These are phyloP conservation scores for Mythimna impura DNA, from an alignment of 2,888 invertebrate species.

Conservation along the genomic window DNA sequence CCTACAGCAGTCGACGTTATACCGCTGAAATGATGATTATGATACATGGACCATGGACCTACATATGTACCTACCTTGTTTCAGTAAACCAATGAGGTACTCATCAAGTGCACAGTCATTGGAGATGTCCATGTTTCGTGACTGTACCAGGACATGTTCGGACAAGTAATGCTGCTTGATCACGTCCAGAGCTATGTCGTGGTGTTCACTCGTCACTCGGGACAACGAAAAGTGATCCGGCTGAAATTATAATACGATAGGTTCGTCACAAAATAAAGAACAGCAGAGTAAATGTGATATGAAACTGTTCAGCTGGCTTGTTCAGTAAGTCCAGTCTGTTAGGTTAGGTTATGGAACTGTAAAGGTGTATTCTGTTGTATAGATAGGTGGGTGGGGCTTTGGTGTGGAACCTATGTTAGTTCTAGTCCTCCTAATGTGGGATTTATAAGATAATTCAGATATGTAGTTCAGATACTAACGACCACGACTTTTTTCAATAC, in stretches of 20 bases:
- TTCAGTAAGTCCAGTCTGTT: too few species aligned
- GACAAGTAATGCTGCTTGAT: slow-evolving; percentile 79
- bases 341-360: too few species aligned
- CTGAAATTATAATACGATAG: slow-evolving; percentile 63
- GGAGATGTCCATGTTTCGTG: slow-evolving; percentile 76
- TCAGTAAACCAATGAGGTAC: slow-evolving; percentile 78
- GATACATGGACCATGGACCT: not conserved
- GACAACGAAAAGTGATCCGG: slow-evolving; percentile 71
- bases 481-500: slow-evolving; percentile 61
- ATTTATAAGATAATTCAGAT: not conserved
- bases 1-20: not conserved
- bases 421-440: not conserved
- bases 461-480: slow-evolving; percentile 9
- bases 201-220: slow-evolving; percentile 70
- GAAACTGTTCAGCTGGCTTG: too few species aligned
- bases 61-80: slow-evolving; percentile 80
- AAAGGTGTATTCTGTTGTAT: too few species aligned
- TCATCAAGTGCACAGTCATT: slow-evolving; percentile 83
- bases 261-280: too few species aligned
- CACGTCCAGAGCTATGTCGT: slow-evolving; percentile 73
- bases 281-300: too few species aligned
- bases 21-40: not conserved
- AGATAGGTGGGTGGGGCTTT: too few species aligned
- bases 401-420: too few species aligned
- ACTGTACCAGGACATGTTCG: slow-evolving; percentile 82